Base-by-base conservation (phyloP, 2,888 invertebrate genomes). In the Lampropteryx suffumata region DNA sequence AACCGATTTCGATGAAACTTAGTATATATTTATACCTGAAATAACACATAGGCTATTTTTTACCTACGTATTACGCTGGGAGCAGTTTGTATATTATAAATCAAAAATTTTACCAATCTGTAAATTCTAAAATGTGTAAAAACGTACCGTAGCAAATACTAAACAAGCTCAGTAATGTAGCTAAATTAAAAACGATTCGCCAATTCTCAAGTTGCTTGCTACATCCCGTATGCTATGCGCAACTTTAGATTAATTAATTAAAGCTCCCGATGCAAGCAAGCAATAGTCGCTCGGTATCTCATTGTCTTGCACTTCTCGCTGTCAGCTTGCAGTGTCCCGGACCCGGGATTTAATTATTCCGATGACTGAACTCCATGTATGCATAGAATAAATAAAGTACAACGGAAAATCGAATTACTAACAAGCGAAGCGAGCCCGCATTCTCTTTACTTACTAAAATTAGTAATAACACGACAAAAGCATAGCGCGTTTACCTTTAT, bases 241-340 rank as follows among this genome's bases (percentile, higher is more conserved):
- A 53, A 53, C 43, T 53, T 49, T 52, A 52, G 48, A 53, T 53
- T 48, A 44, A 53, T 53, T 53, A 53, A 53, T 53, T 44, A 49
- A 53, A 48, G 48, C 53, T 41, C 48, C 40, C 48, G 53, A 17
- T 3, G 17, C 4, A 52, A 48, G 52, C 52, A 44, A 35, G 52
- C 48, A 41, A 45, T 53, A 48, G 48, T 44, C 47, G 42, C 53
- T 37, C 43, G 47, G 47, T 39, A 47, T 48, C 52, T 44, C 52
- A 48, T 52, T 52, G 52, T 52, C 47, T 48, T 27, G 51, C 43
- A 50, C 43, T 43, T 43, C 33, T 34, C 33, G 41, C 37, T 11
- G 30, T 30, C 30, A 40, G 40, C 46, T 40, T 33, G 39, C 34
- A 29, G 43, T 41, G 33, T 47, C 40, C 36, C 51, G 52, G 43